Conservation (phyloP, 1,140 invertebrate species). For the Agraylea sexmaculata region DNA sequence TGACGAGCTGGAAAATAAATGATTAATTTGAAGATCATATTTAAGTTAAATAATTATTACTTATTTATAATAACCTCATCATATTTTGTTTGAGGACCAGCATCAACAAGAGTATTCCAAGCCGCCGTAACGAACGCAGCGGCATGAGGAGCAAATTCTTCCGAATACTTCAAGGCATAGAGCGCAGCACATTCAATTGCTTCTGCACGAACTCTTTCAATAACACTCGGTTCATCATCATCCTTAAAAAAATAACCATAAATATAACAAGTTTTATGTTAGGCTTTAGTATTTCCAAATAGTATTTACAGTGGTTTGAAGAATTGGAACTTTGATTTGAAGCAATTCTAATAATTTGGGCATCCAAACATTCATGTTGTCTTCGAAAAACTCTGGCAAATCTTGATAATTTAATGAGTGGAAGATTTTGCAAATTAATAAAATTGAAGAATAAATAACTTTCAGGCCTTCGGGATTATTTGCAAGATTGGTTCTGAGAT, state of each 20-base stretch:
- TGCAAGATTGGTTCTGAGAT: slow-evolving; percentile 63
- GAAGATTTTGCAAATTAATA: slow-evolving; percentile 91
- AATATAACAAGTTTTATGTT: slow-evolving; percentile 11
- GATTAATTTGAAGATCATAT: background rate
- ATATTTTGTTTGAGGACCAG: slow-evolving; percentile 78
- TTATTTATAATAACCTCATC: slow-evolving; percentile 55
- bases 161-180: slow-evolving; percentile 96
- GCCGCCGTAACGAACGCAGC: slow-evolving; percentile 84
- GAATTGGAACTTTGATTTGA: slow-evolving; percentile 59
- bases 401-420: slow-evolving; percentile 95
- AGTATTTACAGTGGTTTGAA: slow-evolving; percentile 49
- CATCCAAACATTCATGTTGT: slow-evolving; percentile 95
- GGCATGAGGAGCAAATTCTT: slow-evolving; percentile 85
- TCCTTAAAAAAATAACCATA: slow-evolving; percentile 41
- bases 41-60: background rate
- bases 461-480: slow-evolving; percentile 70
- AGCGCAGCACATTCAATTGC: slow-evolving; percentile 90
- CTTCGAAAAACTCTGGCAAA: slow-evolving; percentile 96
- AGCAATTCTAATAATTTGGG: slow-evolving; percentile 73
- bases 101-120: slow-evolving; percentile 80
- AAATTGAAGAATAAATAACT: slow-evolving; percentile 81
- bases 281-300: slow-evolving; percentile 1
- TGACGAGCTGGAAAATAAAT: slow-evolving; percentile 64
- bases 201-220: slow-evolving; percentile 88
- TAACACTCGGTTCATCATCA: slow-evolving; percentile 78